Base-by-base conservation (phyloP, 2,113 vertebrate genomes). In the Ailurus styani region DNA sequence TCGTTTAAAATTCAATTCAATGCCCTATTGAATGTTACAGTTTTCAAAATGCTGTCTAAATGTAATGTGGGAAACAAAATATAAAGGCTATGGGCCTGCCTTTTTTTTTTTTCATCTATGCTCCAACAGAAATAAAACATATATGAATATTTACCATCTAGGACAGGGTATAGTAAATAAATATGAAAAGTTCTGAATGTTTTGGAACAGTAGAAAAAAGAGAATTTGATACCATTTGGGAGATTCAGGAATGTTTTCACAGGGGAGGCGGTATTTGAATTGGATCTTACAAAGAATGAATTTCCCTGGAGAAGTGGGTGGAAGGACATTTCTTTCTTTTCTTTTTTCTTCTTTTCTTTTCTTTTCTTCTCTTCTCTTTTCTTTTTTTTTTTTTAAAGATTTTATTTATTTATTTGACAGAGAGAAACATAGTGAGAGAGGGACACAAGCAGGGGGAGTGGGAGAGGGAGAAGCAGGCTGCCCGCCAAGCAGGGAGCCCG, bases 21-120 rank as follows among this genome's bases (percentile, higher is more conserved):
- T 34, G 54, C 29, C 93, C 73, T 85, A 54, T 87, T 87, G 75
- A 73, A 9, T 78, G 34, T 83, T 42, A 82, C 55, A 68, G 15
- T 91, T 84, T 96, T 93, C 14, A 90, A 87, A 85, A 75, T 6
- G 78, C n/a, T 93, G 40, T 62, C 31, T 75, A 52, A 50, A 47
- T 96, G 5, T 85, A 79, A 60, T 68, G 40, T 83, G 23, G 64
- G 40, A 95, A 57, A 55, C 54, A 90, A 93, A 97, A 87, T 84
- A 77, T 23, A 47, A 87, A 87, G 40, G 55, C 40, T 14, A 15
- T 96, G 21, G 27, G 42, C 21, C 23, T 45, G 5, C 12, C 2
- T 45, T 93, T 15, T 42, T 27, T 45, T 25, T 72, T 40, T 72
- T 73, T 42, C 29, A 57, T 66, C 55, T 90, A 66, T 2, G 34